phyloP scores from a whole-genome alignment of 2,113 vertebrate species.

The Bubalus kerabau region DNA sequence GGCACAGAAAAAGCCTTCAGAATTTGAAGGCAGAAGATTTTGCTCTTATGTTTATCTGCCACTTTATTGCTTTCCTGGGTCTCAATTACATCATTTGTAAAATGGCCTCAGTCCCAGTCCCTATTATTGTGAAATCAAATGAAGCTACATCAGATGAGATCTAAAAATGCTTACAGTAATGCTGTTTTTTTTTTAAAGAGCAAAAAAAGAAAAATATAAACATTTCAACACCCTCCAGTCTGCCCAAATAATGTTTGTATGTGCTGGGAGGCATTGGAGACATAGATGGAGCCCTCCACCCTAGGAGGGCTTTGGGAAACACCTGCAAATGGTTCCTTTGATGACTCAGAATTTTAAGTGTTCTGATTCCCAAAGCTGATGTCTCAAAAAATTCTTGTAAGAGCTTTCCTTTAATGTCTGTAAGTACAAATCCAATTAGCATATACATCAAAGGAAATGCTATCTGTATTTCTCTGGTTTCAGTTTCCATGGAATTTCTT shows the following conservation, averaged over 20 bases:
- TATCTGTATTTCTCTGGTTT: neutral
- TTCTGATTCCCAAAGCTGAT: slow-evolving; percentile 11
- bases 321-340: neutral
- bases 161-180: neutral
- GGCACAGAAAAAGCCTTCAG: neutral
- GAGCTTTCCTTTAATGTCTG: neutral
- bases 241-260: neutral
- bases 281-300: neutral
- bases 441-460: neutral
- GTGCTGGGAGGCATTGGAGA: neutral
- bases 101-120: neutral
- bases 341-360: neutral
- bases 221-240: neutral
- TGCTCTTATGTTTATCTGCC: neutral
- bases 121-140: neutral
- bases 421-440: neutral
- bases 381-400: slow-evolving; percentile 22
- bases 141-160: neutral
- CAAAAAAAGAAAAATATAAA: neutral
- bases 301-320: neutral
- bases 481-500: slow-evolving; percentile 1
- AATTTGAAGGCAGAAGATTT: neutral
- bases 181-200: neutral
- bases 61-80: neutral
- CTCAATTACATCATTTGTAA: slow-evolving; percentile 5